Evolutionary conservation across 2,797 vertebrate genomes (phyloP).

Genomic region (Peromyscus aztecus): DNA sequence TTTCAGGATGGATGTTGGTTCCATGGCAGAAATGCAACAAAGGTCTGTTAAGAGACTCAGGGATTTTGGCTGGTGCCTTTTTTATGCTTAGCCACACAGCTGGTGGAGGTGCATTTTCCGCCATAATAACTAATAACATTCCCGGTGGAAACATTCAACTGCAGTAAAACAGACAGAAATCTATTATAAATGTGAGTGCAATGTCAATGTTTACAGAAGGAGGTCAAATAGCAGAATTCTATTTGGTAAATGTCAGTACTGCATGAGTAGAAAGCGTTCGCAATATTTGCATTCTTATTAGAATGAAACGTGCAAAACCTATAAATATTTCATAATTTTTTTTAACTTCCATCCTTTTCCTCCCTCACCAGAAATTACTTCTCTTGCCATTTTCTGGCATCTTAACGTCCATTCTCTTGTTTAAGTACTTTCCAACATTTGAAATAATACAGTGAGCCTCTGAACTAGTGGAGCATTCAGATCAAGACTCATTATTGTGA

Average conservation of each 20-base stretch:
- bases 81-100: conserved; percentile 85
- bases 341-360: conserved; percentile 51
- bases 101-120: conserved; percentile 88
- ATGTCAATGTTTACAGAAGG: conserved; percentile 90
- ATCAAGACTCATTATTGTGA: neutral
- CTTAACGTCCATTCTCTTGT: conserved; percentile 27
- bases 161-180: conserved; percentile 89
- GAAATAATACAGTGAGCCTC: neutral
- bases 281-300: conserved; percentile 84
- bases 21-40: conserved; percentile 62
- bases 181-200: conserved; percentile 89
- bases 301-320: conserved; percentile 75
- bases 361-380: conserved; percentile 61
- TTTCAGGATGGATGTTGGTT: conserved; percentile 78
- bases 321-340: conserved; percentile 80
- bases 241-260: conserved; percentile 89
- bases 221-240: conserved; percentile 90
- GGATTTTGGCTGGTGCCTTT: conserved; percentile 80
- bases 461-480: neutral
- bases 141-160: conserved; percentile 87
- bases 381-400: conserved; percentile 36
- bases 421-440: conserved; percentile 30
- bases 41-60: conserved; percentile 83
- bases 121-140: conserved; percentile 87
- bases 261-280: conserved; percentile 79